A percentile compares a stretch with the other conserved stretches of the same genome.
phyloP scores from a whole-genome alignment of 1,140 invertebrate genomes.

The Chionoecetes opilio region DNA sequence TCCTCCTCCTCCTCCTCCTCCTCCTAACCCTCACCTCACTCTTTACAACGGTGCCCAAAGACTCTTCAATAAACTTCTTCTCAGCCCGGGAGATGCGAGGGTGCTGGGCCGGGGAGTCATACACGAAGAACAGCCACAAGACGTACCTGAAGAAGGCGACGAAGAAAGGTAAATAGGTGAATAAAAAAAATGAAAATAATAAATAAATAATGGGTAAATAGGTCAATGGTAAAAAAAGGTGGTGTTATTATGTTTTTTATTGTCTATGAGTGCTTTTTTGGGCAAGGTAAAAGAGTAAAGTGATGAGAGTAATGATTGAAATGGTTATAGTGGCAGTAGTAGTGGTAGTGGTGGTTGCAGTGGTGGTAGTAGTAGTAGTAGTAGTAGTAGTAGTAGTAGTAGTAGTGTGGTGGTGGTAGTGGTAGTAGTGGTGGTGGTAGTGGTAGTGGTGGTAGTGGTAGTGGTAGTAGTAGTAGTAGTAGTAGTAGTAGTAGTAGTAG shows the following conservation, averaged over 20 bases:
- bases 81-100: conserved; percentile 91
- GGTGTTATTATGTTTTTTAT: no score
- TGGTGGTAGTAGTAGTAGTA: not conserved
- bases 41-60: conserved; percentile 82
- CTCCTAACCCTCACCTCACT: conserved; percentile 44
- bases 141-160: conserved; percentile 81
- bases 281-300: no score
- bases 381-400: not conserved
- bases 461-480: conserved; percentile 10
- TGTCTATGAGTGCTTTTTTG: no score
- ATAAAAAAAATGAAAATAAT: not conserved
- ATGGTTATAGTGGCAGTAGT: conserved; percentile 11
- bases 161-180: not conserved
- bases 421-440: no score
- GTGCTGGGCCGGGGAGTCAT: conserved; percentile 85
- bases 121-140: conserved; percentile 84
- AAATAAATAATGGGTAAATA: not conserved
- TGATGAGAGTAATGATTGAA: no score
- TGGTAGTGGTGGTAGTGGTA: no score
- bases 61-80: conserved; percentile 83
- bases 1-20: not conserved
- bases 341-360: not conserved
- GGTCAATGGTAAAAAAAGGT: no score
- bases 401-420: no score
- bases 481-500: conserved; percentile 45